Evolutionary conservation across 2,888 invertebrate genomes (phyloP).

Genomic region (Nymphalis c-album): DNA sequence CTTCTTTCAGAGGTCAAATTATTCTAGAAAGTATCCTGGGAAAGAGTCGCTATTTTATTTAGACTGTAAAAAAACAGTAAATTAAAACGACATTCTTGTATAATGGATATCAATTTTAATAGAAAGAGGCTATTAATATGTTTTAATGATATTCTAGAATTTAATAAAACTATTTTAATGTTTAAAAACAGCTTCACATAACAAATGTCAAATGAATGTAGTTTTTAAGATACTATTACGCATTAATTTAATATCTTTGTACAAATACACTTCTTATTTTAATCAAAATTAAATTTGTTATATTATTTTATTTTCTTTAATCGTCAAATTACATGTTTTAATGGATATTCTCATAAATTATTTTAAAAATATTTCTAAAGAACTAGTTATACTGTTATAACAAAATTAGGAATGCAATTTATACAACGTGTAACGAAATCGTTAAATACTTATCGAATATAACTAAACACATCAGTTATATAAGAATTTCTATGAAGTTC

Average conservation of each 20-base stretch:
- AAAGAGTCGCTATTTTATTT: conserved; percentile 12
- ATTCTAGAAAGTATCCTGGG: conserved; percentile 11
- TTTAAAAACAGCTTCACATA: not conserved
- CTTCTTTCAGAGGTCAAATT: conserved; percentile 24
- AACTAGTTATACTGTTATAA: not conserved
- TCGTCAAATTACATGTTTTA: not conserved
- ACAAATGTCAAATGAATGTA: not conserved
- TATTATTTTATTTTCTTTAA: not conserved
- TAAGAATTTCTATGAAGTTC: conserved; percentile 57
- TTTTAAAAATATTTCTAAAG: no score
- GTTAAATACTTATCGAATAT: not conserved
- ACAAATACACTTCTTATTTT: not conserved
- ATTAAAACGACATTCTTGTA: no score
- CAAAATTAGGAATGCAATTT: not conserved
- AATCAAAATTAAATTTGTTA: not conserved
- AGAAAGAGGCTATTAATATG: no score
- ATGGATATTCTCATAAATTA: no score
- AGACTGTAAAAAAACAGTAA: not conserved
- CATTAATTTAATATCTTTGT: not conserved
- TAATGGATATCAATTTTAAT: no score
- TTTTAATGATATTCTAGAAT: no score
- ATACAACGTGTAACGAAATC: not conserved
- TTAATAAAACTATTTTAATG: no score
- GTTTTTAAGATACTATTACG: not conserved
- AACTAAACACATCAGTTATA: conserved; percentile 34